Base-by-base conservation (phyloP, 2,113 vertebrate species). In the Sander vitreus region DNA sequence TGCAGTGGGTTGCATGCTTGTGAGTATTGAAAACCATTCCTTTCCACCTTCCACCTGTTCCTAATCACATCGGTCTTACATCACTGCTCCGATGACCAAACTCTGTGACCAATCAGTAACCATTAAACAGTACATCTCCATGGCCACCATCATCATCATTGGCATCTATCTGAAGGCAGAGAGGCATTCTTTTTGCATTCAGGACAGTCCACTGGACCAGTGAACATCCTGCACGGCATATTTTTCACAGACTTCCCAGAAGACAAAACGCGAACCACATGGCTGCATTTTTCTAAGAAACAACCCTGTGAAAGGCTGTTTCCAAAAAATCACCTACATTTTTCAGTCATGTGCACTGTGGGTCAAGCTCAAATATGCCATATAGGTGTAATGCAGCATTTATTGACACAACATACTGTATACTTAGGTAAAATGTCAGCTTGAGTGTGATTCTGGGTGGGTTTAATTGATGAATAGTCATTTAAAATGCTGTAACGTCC, bases 261-360 rank as follows among this genome's bases (percentile, higher is more conserved):
- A 85, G 58, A 65, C n/a, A 6, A 88, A 93, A 93, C 57, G 75
- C 85, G 69, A 93, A 89, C 84, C 90, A 90, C 66, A 89, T 88
- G 89, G 57, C 3, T 0, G 30, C 5, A 11, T 21, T 76, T 74
- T 87, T 81, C 76, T n/a, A 4, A 36, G 47, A 85, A 87, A 64
- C 23, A 19, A n/a, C 21, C 45, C 55, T 9, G 64, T 76, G 57
- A 57, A 74, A 65, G 64, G 65, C 80, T 85, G 78, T 18, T 65
- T 54, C 30, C 30, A 43, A 81, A 23, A 69, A 75, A 84, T 57
- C 81, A 54, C 62, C 64, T 62, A 3, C 43, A 88, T 87, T 80
- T 67, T 65, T 88, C 76, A 62, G 72, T 85, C 87, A 64, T 64
- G 23, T 39, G 12, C 3, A 1, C 62, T 33, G 21, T 3, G 51